phyloP scores from a whole-genome alignment of 1,140 invertebrate species.

The Oncopodura yosiiana region DNA sequence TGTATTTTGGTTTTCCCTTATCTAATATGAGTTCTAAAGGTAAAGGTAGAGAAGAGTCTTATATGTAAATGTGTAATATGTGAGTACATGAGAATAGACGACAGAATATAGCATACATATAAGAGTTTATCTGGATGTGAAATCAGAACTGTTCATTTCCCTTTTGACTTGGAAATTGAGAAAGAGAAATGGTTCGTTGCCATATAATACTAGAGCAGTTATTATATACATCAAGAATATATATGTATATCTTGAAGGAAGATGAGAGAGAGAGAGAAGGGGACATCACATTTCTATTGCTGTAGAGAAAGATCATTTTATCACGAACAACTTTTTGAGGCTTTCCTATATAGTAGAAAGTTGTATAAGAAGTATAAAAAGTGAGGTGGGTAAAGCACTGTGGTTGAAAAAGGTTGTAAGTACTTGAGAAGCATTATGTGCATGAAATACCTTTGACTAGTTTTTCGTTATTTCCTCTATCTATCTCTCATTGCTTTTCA shows the following conservation, averaged over 20 bases:
- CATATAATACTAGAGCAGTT: not conserved
- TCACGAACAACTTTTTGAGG: constrained; percentile 11
- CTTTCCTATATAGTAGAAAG: too few relatives aligned
- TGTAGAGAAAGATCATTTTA: constrained; percentile 23
- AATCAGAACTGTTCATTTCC: constrained; percentile 36
- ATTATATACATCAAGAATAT: not conserved
- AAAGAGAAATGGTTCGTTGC: constrained; percentile 26
- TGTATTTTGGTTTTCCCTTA: too few relatives aligned
- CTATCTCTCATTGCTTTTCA: not conserved
- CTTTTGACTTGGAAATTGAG: constrained; percentile 34
- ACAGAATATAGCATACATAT: constrained; percentile 15
- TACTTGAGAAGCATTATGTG: not conserved
- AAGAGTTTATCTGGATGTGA: constrained; percentile 29
- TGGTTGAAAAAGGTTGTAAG: not conserved
- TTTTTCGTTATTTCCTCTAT: not conserved
- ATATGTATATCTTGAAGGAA: not conserved
- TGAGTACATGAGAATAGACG: constrained; percentile 15
- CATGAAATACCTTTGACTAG: not conserved
- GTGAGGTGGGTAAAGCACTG: constrained; percentile 1
- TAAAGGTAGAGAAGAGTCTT: not conserved
- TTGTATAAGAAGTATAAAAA: not conserved
- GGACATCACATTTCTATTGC: constrained; percentile 9
- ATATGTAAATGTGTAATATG: constrained; percentile 13
- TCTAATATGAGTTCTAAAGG: too few relatives aligned
- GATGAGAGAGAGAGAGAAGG: not conserved